These are phyloP conservation scores for Aporophyla lueneburgensis DNA, from an alignment of 2,888 invertebrate species.

Conservation along the genomic window DNA sequence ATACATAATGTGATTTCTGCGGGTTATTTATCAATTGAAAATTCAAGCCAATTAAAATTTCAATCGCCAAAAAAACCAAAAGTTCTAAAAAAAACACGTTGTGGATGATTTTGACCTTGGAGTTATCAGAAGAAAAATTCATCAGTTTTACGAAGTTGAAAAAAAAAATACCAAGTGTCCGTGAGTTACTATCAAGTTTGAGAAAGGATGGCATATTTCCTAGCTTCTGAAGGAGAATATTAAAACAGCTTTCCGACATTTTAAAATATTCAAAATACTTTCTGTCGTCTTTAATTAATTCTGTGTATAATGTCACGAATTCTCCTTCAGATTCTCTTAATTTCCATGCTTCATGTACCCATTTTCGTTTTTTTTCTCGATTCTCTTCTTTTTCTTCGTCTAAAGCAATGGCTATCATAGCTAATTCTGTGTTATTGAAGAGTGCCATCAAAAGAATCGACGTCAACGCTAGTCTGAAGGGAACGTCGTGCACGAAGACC, in stretches of 20 bases:
- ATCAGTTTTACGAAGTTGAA: no score
- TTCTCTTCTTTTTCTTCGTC: slow-evolving; percentile 39
- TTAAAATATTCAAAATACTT: slow-evolving; percentile 58
- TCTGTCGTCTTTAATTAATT: slow-evolving; percentile 29
- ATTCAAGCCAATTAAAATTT: no score
- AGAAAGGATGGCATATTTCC: no score
- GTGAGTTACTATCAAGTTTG: no score
- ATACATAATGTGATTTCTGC: no score
- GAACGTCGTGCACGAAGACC: slow-evolving; percentile 39
- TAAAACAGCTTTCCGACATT: slow-evolving; percentile 57
- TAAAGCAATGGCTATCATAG: slow-evolving; percentile 34
- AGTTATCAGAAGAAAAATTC: no score
- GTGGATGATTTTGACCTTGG: no score
- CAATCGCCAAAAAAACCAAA: no score
- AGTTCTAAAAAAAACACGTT: no score
- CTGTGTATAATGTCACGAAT: slow-evolving; percentile 6
- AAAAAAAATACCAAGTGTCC: no score
- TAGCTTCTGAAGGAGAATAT: slow-evolving; percentile 56
- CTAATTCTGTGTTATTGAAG: slow-evolving; percentile 33
- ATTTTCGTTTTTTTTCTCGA: slow-evolving; percentile 21
- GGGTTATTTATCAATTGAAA: no score
- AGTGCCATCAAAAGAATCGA: slow-evolving; percentile 14
- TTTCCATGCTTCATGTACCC: slow-evolving; percentile 3
- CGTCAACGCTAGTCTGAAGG: slow-evolving; percentile 39
- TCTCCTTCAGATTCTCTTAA: slow-evolving; percentile 6